Percentiles rank a stretch among this genome's conserved stretches.
Conservation (phyloP, 2,797 vertebrate genomes). For the Ctenochaetus hawaiiensis region DNA sequence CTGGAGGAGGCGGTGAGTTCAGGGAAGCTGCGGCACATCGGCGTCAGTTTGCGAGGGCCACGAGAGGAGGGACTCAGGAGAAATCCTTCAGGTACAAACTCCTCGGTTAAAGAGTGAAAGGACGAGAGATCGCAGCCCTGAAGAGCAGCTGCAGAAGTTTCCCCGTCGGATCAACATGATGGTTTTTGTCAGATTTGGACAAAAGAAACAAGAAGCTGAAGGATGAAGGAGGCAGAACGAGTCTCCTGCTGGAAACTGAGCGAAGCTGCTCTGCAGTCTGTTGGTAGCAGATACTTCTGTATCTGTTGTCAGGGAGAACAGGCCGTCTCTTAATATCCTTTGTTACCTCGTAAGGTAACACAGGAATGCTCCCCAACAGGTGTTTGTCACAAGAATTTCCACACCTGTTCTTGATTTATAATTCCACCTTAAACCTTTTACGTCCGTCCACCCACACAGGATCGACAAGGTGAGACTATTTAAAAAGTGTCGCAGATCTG, state of each 20-base stretch:
- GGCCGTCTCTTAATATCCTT: no score
- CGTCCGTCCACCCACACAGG: not conserved
- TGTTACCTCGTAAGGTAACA: not conserved
- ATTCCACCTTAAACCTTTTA: not conserved
- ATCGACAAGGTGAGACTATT: not conserved
- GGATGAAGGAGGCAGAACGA: no score
- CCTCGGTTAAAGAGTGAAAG: not conserved
- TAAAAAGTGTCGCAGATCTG: not conserved
- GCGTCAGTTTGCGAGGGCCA: no score
- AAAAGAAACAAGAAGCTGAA: no score
- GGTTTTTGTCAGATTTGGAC: no score
- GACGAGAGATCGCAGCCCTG: not conserved
- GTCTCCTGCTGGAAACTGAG: no score
- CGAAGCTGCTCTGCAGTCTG: no score
- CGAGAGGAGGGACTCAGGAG: not conserved
- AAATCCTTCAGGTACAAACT: not conserved
- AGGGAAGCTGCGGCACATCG: no score
- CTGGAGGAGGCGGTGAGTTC: no score
- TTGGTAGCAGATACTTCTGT: not conserved
- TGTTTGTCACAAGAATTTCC: not conserved
- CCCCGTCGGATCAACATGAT: no score
- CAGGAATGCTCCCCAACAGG: not conserved
- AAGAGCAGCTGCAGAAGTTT: not conserved
- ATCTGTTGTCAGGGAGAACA: not conserved
- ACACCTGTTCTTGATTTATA: conserved; percentile 23